These are phyloP conservation scores for Pangasius krempfi DNA, from an alignment of 2,797 vertebrate genomes.

Conservation along the genomic window DNA sequence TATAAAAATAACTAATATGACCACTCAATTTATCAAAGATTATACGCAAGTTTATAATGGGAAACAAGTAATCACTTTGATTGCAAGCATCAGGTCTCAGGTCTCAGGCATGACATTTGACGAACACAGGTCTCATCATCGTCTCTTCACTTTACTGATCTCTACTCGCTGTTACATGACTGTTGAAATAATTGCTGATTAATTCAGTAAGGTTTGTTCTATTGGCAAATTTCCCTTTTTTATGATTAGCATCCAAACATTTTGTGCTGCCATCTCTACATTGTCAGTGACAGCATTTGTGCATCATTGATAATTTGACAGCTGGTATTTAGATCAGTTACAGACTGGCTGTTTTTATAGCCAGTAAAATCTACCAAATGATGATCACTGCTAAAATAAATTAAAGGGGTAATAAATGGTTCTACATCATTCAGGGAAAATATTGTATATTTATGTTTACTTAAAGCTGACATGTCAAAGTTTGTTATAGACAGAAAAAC, in stretches of 20 bases:
- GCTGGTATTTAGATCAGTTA: neutral
- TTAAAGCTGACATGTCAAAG: neutral
- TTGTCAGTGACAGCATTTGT: neutral
- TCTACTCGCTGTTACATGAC: neutral
- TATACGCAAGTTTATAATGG: neutral
- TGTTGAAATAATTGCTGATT: no score
- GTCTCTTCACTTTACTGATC: neutral
- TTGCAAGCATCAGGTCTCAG: no score
- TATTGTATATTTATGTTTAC: neutral
- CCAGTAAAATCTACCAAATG: neutral
- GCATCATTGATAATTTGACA: neutral
- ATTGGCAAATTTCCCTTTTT: no score
- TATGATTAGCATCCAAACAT: no score
- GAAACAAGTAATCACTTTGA: neutral
- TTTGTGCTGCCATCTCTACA: neutral
- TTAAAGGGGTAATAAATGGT: neutral
- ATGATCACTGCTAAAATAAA: neutral
- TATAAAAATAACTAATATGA: neutral
- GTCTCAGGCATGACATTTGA: no score
- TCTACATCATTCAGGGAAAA: no score
- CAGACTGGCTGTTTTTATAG: neutral
- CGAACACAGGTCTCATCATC: no score
- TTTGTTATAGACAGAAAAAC: neutral
- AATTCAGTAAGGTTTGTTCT: no score
- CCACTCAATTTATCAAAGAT: no score